Conservation (phyloP, 2,888 invertebrate genomes). For the Cantharis rustica region DNA sequence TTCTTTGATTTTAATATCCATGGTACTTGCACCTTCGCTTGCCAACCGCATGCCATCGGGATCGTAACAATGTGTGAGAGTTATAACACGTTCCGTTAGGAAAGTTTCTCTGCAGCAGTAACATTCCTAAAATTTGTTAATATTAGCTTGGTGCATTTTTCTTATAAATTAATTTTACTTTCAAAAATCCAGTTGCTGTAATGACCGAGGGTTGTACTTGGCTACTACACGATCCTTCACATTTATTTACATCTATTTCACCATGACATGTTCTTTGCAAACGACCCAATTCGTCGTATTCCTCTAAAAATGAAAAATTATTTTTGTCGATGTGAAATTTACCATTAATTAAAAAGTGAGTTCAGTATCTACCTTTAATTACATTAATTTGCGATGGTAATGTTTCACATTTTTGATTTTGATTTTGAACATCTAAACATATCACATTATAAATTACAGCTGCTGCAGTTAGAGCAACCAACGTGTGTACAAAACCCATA, state of each 20-base stretch:
- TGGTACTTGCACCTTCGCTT: constrained; percentile 69
- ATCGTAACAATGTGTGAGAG: constrained; percentile 84
- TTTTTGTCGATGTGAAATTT: constrained; percentile 17
- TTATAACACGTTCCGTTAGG: constrained; percentile 78
- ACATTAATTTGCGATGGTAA: constrained; percentile 85
- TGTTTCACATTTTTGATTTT: constrained; percentile 83
- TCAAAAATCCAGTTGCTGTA: constrained; percentile 86
- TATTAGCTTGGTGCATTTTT: not conserved
- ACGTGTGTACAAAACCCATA: constrained; percentile 11
- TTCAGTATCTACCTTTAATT: constrained; percentile 69
- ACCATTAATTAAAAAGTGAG: constrained; percentile 6
- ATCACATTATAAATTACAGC: constrained; percentile 5
- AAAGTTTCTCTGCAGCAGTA: constrained; percentile 90
- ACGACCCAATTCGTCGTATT: constrained; percentile 85
- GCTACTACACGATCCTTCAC: constrained; percentile 90
- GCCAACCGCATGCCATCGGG: constrained; percentile 81
- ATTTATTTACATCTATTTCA: constrained; percentile 88
- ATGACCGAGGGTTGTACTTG: constrained; percentile 91
- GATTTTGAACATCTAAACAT: constrained; percentile 37
- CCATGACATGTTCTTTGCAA: constrained; percentile 86
- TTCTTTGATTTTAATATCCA: constrained; percentile 84
- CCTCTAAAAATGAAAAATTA: constrained; percentile 64
- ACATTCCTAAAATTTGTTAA: constrained; percentile 71
- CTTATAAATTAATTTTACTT: constrained; percentile 60
- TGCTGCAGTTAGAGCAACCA: constrained; percentile 2